Evolutionary conservation across 2,113 vertebrate species (phyloP).

Genomic region (Phainopepla nitens): DNA sequence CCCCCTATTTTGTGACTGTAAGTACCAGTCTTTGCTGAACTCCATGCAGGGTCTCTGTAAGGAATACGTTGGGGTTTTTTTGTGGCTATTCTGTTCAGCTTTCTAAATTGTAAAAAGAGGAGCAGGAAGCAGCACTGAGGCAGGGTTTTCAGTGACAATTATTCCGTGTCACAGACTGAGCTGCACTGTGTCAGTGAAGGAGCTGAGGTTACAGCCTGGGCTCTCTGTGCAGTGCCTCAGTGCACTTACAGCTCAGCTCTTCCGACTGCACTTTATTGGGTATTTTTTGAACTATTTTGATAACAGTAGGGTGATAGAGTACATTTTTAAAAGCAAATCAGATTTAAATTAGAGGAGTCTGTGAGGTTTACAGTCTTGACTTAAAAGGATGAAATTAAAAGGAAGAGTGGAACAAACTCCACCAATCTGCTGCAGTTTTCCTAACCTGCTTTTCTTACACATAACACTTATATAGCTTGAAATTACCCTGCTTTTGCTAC

Average conservation of each 20-base stretch:
- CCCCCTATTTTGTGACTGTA: background rate
- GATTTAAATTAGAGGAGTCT: background rate
- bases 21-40: background rate
- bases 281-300: background rate
- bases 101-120: background rate
- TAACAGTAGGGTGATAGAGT: background rate
- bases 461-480: background rate
- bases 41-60: background rate
- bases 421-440: background rate
- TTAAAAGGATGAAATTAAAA: background rate
- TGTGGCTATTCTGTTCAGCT: background rate
- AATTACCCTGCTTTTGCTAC: background rate
- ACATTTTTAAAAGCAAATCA: background rate
- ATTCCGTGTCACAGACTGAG: background rate
- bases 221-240: background rate
- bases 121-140: background rate
- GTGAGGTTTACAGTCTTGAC: background rate
- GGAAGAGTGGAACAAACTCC: background rate
- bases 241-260: background rate
- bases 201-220: background rate
- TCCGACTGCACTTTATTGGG: rapidly evolving
- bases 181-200: background rate
- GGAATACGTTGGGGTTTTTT: background rate
- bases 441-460: background rate
- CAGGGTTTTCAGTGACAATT: background rate